Conservation (phyloP, 2,888 invertebrate species). For the Melangyna quadrimaculata region DNA sequence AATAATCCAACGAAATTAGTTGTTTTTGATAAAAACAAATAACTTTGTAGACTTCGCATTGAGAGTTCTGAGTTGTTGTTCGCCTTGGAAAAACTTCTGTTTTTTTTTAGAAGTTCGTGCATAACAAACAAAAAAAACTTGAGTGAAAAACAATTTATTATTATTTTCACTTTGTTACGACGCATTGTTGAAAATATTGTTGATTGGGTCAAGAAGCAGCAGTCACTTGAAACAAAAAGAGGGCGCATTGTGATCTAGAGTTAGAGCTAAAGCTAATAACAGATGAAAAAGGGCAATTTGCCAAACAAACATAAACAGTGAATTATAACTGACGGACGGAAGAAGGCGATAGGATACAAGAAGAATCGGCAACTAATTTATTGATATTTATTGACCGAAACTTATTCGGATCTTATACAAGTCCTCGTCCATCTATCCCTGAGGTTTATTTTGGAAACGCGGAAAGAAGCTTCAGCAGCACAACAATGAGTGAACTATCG, state of each 20-base stretch:
- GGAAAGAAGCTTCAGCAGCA: conserved; percentile 68
- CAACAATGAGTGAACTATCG: conserved; percentile 90
- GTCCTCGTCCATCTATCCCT: conserved; percentile 17
- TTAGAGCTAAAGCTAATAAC: not conserved
- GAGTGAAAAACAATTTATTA: conserved; percentile 16
- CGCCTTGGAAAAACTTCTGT: conserved; percentile 17
- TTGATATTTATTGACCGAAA: conserved; percentile 36
- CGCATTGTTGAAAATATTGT: conserved; percentile 54
- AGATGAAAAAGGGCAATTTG: conserved; percentile 59
- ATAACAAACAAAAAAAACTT: not conserved
- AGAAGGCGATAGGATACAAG: not conserved
- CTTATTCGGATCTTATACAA: conserved; percentile 29
- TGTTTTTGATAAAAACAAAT: not conserved
- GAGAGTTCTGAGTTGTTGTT: not conserved
- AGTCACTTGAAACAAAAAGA: conserved; percentile 18
- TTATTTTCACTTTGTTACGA: conserved; percentile 64
- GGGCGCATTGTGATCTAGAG: conserved; percentile 17
- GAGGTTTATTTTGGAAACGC: conserved; percentile 53
- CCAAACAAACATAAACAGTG: conserved; percentile 65
- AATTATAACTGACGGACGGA: not conserved
- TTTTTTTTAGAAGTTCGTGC: conserved; percentile 3
- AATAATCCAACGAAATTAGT: not conserved
- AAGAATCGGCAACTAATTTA: not conserved
- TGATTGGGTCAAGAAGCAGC: conserved; percentile 21
- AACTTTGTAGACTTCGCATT: not conserved